phyloP scores from a whole-genome alignment of 2,113 vertebrate genomes.

The Crotophaga sulcirostris region DNA sequence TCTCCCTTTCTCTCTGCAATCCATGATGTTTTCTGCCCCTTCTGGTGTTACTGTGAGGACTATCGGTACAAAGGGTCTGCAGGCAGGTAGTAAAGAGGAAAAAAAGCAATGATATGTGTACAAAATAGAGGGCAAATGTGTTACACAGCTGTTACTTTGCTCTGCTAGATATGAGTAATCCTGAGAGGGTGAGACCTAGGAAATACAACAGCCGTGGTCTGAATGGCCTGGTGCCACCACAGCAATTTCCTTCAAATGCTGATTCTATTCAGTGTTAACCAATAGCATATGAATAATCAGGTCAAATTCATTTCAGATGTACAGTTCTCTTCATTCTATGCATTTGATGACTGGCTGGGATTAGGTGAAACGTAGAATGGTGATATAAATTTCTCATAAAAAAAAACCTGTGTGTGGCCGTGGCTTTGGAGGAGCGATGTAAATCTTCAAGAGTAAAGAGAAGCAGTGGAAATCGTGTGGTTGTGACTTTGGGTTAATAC shows the following conservation, averaged over 20 bases:
- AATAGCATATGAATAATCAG: conserved; percentile 30
- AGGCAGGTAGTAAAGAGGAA: not conserved
- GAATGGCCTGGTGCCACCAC: conserved; percentile 34
- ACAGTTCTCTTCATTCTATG: not conserved
- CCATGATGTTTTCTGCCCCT: not conserved
- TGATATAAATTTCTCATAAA: not conserved
- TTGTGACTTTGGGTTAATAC: not conserved
- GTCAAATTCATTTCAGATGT: conserved; percentile 51
- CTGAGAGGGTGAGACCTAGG: conserved; percentile 24
- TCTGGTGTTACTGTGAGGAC: not conserved
- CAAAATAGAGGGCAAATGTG: not conserved
- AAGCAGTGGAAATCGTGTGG: not conserved
- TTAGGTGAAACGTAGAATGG: not conserved
- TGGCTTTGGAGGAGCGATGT: not conserved
- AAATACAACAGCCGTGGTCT: not conserved
- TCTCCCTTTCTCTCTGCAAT: not conserved
- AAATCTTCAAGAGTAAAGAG: conserved; percentile 4
- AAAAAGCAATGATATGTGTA: not conserved
- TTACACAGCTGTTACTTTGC: conserved; percentile 42
- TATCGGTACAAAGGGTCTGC: not conserved
- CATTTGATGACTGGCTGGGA: not conserved
- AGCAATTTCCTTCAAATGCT: conserved; percentile 41
- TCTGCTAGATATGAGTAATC: conserved; percentile 1
- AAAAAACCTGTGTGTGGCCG: not conserved
- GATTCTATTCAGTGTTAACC: conserved; percentile 29